A percentile compares a stretch with the other conserved stretches of the same genome.
Conservation (phyloP, 2,113 vertebrate species). For the Dendropsophus ebraccatus region DNA sequence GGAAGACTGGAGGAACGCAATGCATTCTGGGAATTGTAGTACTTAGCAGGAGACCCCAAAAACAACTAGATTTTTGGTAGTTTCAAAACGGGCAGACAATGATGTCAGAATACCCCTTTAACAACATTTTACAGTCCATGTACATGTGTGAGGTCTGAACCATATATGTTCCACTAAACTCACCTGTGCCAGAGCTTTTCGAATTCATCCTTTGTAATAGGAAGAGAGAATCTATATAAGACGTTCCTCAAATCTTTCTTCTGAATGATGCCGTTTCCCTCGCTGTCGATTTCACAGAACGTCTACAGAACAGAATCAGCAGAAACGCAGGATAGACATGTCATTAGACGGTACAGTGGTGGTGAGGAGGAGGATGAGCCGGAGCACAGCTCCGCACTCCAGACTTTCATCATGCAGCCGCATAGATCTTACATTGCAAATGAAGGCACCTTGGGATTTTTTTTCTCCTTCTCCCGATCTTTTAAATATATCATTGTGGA, state of each 20-base stretch:
- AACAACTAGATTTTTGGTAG: no score
- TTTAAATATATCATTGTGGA: neutral
- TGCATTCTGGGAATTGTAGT: no score
- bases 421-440: no score
- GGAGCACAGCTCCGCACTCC: neutral
- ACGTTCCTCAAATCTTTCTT: conserved; percentile 70
- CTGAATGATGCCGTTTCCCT: conserved; percentile 69
- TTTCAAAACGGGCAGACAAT: no score
- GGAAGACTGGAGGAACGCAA: no score
- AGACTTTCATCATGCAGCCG: no score
- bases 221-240: conserved; percentile 72
- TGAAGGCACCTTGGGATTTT: no score
- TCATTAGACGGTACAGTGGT: neutral
- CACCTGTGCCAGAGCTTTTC: conserved; percentile 79
- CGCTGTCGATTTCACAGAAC: conserved; percentile 69
- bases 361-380: neutral
- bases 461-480: neutral
- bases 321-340: conserved; percentile 41
- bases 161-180: neutral
- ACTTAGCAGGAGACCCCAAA: no score
- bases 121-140: no score
- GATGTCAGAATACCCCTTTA: no score
- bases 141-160: no score
- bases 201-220: conserved; percentile 71
- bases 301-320: conserved; percentile 60